Conservation (phyloP, 2,888 invertebrate species). For the Subacronicta megacephala region DNA sequence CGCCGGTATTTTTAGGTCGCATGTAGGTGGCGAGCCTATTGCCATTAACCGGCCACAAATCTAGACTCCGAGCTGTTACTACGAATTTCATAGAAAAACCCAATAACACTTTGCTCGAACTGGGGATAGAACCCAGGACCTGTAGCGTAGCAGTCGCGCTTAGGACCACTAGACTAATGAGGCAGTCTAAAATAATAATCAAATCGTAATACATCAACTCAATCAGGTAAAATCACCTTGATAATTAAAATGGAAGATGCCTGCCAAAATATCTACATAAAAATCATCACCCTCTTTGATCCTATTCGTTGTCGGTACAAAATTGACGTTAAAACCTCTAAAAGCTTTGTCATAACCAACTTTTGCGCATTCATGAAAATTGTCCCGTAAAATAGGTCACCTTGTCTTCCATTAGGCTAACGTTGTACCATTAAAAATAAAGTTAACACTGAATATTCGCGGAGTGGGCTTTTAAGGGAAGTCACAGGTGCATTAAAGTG, state of each 20-base stretch:
- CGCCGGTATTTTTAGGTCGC: too few relatives aligned
- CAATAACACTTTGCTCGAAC: too few relatives aligned
- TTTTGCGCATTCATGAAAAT: conserved; percentile 82
- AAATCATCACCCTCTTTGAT: conserved; percentile 53
- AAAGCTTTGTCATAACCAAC: conserved; percentile 83
- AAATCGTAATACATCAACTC: conserved; percentile 2
- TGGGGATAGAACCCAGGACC: too few relatives aligned
- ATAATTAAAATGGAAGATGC: conserved; percentile 47
- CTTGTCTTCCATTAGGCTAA: conserved; percentile 85
- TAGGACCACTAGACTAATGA: too few relatives aligned
- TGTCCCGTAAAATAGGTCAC: conserved; percentile 85
- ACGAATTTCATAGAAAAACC: too few relatives aligned
- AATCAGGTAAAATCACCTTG: conserved; percentile 21
- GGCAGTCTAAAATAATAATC: too few relatives aligned
- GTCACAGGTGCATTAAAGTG: conserved; percentile 86
- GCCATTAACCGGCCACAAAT: too few relatives aligned
- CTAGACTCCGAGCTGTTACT: too few relatives aligned
- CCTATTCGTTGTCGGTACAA: conserved; percentile 56
- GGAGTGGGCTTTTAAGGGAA: conserved; percentile 80
- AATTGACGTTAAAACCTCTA: conserved; percentile 72
- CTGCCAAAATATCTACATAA: conserved; percentile 51
- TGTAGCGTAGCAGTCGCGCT: too few relatives aligned
- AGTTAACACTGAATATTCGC: conserved; percentile 75
- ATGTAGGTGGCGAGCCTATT: too few relatives aligned
- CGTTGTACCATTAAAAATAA: conserved; percentile 86